A percentile compares a stretch with the other conserved stretches of the same genome.
Evolutionary conservation across 2,113 vertebrate species (phyloP).

Genomic region (Ctenodactylus gundi): DNA sequence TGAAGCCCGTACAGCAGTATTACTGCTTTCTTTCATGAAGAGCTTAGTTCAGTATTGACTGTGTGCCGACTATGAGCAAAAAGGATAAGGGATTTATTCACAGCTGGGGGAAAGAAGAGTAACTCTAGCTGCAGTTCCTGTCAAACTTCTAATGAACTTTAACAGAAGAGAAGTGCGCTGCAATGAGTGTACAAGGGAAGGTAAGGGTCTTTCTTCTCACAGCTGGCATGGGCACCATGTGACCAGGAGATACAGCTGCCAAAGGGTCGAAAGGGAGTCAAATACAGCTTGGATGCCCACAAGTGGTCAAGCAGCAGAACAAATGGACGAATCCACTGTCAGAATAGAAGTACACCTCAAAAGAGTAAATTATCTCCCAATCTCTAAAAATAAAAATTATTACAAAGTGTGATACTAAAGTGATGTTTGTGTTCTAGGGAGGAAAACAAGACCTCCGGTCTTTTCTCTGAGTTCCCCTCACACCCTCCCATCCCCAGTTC

Average conservation of each 20-base stretch:
- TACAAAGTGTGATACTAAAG: not conserved
- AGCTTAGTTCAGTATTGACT: not conserved
- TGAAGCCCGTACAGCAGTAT: not conserved
- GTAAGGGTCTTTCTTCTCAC: not conserved
- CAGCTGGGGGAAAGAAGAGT: not conserved
- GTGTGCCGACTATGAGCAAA: not conserved
- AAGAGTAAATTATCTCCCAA: slow-evolving; percentile 7
- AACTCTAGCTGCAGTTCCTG: not conserved
- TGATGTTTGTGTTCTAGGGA: not conserved
- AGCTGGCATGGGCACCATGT: rapidly evolving
- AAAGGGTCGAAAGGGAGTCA: not conserved
- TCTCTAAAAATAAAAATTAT: slow-evolving; percentile 32
- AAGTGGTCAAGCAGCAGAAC: not conserved
- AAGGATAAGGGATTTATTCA: not conserved
- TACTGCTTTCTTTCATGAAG: not conserved
- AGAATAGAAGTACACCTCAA: not conserved
- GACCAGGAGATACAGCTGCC: not conserved
- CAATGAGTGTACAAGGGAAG: not conserved
- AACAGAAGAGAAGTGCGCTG: not conserved
- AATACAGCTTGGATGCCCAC: not conserved
- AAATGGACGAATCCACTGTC: not conserved
- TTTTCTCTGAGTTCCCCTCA: not conserved
- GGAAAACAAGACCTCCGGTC: not conserved
- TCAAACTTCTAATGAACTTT: not conserved
- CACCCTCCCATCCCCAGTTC: not conserved